Evolutionary conservation across 2,888 invertebrate species (phyloP).

Genomic region (Hylaea fasciaria): DNA sequence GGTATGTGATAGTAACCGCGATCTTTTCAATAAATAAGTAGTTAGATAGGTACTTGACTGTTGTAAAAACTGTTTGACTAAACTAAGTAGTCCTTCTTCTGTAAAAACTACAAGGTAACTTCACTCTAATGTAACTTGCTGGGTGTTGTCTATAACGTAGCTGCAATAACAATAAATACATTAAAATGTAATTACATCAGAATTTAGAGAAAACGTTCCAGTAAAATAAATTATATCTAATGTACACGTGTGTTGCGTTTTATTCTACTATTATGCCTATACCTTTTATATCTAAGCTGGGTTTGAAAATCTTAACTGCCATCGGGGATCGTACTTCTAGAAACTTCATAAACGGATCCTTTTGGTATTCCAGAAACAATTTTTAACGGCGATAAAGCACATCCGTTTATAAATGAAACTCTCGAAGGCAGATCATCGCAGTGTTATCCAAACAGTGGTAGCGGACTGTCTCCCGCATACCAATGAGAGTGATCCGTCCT

Average conservation of each 20-base stretch:
- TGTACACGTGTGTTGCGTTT: conserved; percentile 33
- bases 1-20: too few species aligned
- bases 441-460: conserved; percentile 46
- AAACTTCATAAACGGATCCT: background rate
- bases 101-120: background rate
- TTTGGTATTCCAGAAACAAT: background rate
- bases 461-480: conserved; percentile 54
- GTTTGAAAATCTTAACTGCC: too few species aligned
- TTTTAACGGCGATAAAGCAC: background rate
- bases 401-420: conserved; percentile 15
- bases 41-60: too few species aligned
- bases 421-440: conserved; percentile 49
- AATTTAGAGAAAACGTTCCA: conserved; percentile 30
- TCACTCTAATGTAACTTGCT: conserved; percentile 2
- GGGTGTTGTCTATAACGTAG: conserved; percentile 19
- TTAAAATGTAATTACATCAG: conserved; percentile 19
- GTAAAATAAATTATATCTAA: conserved; percentile 40
- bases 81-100: conserved; percentile 1
- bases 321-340: background rate
- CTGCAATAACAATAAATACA: conserved; percentile 28
- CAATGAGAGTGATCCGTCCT: conserved; percentile 59
- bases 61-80: background rate
- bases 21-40: too few species aligned
- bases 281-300: too few species aligned
- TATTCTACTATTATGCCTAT: conserved; percentile 4